phyloP scores from a whole-genome alignment of 1,140 invertebrate genomes.

The Heliconius congener region DNA sequence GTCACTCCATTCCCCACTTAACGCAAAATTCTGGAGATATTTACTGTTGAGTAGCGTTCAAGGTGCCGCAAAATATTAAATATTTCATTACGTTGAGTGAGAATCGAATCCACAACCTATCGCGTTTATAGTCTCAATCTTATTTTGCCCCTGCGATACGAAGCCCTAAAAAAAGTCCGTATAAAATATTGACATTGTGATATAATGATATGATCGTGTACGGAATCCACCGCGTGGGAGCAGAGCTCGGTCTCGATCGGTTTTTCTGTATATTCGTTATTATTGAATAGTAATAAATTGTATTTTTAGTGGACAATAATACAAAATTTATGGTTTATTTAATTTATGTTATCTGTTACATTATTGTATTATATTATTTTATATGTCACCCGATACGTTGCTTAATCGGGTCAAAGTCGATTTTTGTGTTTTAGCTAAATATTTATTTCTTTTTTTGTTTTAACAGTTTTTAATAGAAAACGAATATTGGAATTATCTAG shows the following conservation, averaged over 20 bases:
- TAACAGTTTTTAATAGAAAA: too few species aligned
- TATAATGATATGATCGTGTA: conserved; percentile 1
- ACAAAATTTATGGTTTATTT: conserved; percentile 32
- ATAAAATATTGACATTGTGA: conserved; percentile 1
- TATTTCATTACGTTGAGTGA: too few species aligned
- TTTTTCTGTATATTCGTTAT: conserved; percentile 12
- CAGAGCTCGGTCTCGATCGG: neutral
- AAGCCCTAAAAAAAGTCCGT: neutral
- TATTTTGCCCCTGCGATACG: too few species aligned
- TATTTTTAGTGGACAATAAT: conserved; percentile 26
- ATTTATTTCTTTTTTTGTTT: too few species aligned
- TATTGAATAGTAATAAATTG: conserved; percentile 24
- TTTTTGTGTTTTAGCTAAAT: neutral
- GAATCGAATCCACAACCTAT: too few species aligned
- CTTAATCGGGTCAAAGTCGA: neutral
- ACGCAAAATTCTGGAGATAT: too few species aligned
- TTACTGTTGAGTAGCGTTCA: too few species aligned
- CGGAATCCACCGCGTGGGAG: conserved; percentile 11
- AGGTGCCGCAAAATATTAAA: too few species aligned
- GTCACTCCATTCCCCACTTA: too few species aligned
- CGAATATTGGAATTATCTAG: too few species aligned
- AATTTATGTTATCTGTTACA: conserved; percentile 24
- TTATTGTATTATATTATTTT: conserved; percentile 11
- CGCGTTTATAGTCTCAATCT: too few species aligned
- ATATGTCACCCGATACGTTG: conserved; percentile 3